These are phyloP conservation scores for Vicugna pacos DNA, from an alignment of 2,113 vertebrate genomes.

Conservation along the genomic window DNA sequence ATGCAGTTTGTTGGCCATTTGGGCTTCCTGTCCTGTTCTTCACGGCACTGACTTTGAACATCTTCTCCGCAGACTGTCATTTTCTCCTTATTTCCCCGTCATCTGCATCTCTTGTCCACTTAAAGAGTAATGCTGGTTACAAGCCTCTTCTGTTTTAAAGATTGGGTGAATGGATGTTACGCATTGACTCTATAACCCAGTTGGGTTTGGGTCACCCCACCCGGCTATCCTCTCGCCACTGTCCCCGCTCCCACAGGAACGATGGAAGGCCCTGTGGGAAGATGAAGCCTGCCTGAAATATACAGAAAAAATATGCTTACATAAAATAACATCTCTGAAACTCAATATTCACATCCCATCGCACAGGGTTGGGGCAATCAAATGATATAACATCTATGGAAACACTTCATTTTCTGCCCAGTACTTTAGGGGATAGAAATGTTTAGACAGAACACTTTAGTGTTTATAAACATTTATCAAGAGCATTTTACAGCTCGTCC, in stretches of 20 bases:
- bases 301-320: not conserved
- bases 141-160: not conserved
- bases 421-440: not conserved
- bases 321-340: not conserved
- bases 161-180: fast-evolving
- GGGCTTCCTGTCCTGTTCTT: not conserved
- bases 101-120: not conserved
- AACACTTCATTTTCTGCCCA: not conserved
- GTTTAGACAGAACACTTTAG: not conserved
- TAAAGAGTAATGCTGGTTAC: not conserved
- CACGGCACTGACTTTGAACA: not conserved
- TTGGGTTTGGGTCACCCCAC: fast-evolving
- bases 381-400: not conserved
- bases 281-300: not conserved
- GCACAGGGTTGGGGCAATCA: too few relatives aligned
- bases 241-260: fast-evolving
- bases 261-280: fast-evolving
- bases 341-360: not conserved
- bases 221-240: too few relatives aligned
- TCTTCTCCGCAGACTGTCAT: not conserved
- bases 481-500: not conserved
- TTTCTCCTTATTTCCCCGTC: not conserved
- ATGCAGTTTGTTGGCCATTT: not conserved
- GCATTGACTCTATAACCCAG: fast-evolving
- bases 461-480: too few relatives aligned